These are phyloP conservation scores for Nasonovia ribisnigri DNA, from an alignment of 2,888 invertebrate genomes.

Conservation along the genomic window DNA sequence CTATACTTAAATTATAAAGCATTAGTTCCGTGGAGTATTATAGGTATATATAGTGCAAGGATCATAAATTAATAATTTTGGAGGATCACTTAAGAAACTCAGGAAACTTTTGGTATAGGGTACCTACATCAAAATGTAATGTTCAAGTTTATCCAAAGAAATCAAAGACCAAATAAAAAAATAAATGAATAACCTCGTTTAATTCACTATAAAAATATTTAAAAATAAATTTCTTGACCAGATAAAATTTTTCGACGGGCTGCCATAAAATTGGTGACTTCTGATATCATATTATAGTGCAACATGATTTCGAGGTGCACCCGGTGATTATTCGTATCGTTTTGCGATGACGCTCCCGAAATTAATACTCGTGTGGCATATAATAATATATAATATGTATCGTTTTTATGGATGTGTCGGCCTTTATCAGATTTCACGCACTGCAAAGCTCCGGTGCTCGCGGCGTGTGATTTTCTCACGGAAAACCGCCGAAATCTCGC, in stretches of 20 bases:
- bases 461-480: conserved; percentile 55
- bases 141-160: not conserved
- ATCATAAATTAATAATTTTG: not conserved
- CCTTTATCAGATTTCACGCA: not conserved
- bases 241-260: not conserved
- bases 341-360: not conserved
- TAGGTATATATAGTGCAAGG: too few species aligned
- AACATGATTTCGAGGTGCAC: not conserved
- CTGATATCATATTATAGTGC: not conserved
- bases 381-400: not conserved
- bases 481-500: conserved; percentile 36
- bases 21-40: not conserved
- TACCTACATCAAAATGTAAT: not conserved
- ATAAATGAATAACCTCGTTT: not conserved
- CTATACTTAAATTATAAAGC: not conserved
- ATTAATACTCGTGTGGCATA: not conserved
- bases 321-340: not conserved
- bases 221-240: not conserved
- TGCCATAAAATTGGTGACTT: not conserved
- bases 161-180: not conserved
- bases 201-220: not conserved
- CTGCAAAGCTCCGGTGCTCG: not conserved
- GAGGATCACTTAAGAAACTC: not conserved
- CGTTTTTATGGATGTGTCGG: not conserved
- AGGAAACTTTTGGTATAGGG: not conserved